Percentiles rank a stretch among this genome's conserved stretches.
Conservation (phyloP, 1,140 invertebrate species). For the Drosophila virilis region DNA sequence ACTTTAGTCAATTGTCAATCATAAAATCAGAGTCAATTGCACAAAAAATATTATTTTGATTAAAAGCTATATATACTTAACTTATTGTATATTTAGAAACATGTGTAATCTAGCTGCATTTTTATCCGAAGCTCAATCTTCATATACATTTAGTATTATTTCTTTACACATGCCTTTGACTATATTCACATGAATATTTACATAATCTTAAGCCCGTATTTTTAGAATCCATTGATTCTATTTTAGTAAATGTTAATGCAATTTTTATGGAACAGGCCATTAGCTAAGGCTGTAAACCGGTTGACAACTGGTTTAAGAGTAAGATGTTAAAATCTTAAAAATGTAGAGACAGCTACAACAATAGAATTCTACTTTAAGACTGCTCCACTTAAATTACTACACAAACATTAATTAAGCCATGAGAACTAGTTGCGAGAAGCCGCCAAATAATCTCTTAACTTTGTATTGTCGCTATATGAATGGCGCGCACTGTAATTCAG, state of each 20-base stretch:
- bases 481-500: constrained; percentile 27
- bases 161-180: too few species aligned
- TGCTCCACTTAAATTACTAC: background rate
- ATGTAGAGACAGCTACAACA: background rate
- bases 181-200: too few species aligned
- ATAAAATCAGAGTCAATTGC: too few species aligned
- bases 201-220: too few species aligned
- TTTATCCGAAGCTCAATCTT: background rate
- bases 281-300: background rate
- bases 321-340: too few species aligned
- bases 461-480: constrained; percentile 1
- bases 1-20: background rate
- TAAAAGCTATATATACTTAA: too few species aligned
- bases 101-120: too few species aligned
- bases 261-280: background rate
- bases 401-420: background rate
- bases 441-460: background rate
- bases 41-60: too few species aligned
- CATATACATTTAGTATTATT: background rate
- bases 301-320: background rate
- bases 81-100: too few species aligned
- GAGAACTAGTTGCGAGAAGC: background rate
- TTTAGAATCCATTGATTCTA: background rate
- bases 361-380: background rate
- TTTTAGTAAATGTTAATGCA: background rate